Percentiles rank a stretch among this genome's conserved stretches.
Evolutionary conservation across 2,797 vertebrate genomes (phyloP).

Genomic region (Alosa sapidissima): DNA sequence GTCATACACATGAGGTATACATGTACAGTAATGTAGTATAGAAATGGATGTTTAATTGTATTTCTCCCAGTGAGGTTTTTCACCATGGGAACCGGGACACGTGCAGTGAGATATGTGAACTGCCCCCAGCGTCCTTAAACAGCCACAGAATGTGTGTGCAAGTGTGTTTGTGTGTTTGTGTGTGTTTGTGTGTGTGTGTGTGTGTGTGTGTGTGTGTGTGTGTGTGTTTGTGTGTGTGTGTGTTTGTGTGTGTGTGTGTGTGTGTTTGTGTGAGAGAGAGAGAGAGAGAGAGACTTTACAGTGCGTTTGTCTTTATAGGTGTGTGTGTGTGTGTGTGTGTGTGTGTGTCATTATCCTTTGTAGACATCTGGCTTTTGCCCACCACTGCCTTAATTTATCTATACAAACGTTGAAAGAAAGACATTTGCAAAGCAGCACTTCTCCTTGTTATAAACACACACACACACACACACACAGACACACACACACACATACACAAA

Average conservation of each 20-base stretch:
- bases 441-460: neutral
- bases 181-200: neutral
- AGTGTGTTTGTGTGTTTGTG: neutral
- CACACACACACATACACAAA: neutral
- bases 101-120: conserved; percentile 25
- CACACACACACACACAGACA: neutral
- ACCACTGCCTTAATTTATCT: neutral
- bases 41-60: neutral
- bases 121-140: neutral
- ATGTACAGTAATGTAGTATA: neutral
- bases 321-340: neutral
- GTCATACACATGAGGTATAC: neutral
- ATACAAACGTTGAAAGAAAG: neutral
- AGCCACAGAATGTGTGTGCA: neutral
- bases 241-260: neutral
- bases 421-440: neutral
- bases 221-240: neutral
- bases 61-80: neutral
- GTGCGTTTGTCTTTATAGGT: neutral
- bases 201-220: neutral
- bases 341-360: neutral
- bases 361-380: neutral
- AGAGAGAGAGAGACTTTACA: neutral
- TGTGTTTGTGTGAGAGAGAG: neutral
- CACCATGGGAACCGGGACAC: conserved; percentile 23